phyloP scores from a whole-genome alignment of 2,888 invertebrate genomes.

The Cynaeus angustus region DNA sequence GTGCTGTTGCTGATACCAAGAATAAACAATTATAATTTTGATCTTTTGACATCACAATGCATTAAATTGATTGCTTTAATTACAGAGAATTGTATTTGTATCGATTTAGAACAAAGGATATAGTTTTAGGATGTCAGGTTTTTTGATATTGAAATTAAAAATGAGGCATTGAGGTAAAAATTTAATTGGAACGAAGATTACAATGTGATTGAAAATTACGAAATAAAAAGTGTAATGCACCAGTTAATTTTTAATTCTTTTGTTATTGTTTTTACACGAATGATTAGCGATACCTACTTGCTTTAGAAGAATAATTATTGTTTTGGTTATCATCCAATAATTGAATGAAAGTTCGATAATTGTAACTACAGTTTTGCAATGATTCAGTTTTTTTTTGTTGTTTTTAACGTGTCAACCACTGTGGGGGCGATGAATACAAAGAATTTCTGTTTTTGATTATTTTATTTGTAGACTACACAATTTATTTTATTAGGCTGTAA shows the following conservation, averaged over 20 bases:
- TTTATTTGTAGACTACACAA: too few species aligned
- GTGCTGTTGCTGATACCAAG: conserved; percentile 30
- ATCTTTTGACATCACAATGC: conserved; percentile 40
- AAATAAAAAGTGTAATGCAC: conserved; percentile 21
- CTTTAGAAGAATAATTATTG: conserved; percentile 25
- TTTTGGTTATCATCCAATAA: conserved; percentile 25
- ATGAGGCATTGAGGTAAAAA: conserved; percentile 1
- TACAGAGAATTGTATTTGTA: background rate
- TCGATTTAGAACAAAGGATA: background rate
- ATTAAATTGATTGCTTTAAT: conserved; percentile 33
- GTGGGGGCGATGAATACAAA: too few species aligned
- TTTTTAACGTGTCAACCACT: too few species aligned
- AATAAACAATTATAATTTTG: conserved; percentile 29
- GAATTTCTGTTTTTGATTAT: too few species aligned
- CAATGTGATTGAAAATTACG: conserved; percentile 14
- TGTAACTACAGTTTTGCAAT: too few species aligned
- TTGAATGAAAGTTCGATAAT: background rate
- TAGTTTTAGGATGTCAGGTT: conserved; percentile 4
- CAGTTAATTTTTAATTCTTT: conserved; percentile 40
- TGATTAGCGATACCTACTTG: conserved; percentile 22
- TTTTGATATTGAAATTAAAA: background rate
- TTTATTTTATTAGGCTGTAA: too few species aligned
- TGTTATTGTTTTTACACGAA: conserved; percentile 26
- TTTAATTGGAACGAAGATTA: conserved; percentile 32
- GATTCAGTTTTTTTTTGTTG: too few species aligned